phyloP scores from a whole-genome alignment of 2,888 invertebrate genomes.

The Idaea straminata region DNA sequence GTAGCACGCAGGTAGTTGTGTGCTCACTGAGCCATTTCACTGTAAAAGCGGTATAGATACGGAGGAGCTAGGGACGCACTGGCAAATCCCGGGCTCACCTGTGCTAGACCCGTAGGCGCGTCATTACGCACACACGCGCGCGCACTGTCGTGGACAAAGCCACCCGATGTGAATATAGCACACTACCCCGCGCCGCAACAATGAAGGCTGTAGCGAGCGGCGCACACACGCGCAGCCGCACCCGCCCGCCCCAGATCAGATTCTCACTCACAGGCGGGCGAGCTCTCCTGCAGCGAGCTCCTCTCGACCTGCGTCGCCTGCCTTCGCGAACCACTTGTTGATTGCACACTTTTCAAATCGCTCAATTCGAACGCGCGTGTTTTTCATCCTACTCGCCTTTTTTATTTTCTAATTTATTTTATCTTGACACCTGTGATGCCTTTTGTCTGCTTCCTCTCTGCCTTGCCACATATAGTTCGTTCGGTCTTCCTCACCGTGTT shows the following conservation, averaged over 20 bases:
- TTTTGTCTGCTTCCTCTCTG: constrained; percentile 60
- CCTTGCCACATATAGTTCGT: constrained; percentile 55
- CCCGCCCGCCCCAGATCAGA: constrained; percentile 33
- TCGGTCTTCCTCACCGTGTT: constrained; percentile 65
- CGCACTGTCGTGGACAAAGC: constrained; percentile 25
- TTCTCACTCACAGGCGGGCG: constrained; percentile 62
- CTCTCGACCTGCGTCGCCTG: constrained; percentile 59
- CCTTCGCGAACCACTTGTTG: constrained; percentile 73
- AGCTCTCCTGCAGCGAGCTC: constrained; percentile 72
- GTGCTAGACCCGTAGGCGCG: constrained; percentile 69
- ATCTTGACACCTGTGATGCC: constrained; percentile 64
- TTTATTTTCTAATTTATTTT: constrained; percentile 30
- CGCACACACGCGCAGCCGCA: constrained; percentile 30
- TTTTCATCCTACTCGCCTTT: constrained; percentile 34
- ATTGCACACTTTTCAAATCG: constrained; percentile 56
- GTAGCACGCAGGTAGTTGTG: constrained; percentile 63
- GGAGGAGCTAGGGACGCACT: constrained; percentile 55
- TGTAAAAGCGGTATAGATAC: constrained; percentile 69
- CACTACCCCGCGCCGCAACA: constrained; percentile 23
- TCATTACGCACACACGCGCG: constrained; percentile 48
- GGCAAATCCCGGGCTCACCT: constrained; percentile 70
- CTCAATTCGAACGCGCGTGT: constrained; percentile 54
- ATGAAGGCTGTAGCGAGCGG: constrained; percentile 30
- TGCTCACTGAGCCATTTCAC: constrained; percentile 66
- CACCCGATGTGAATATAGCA: constrained; percentile 9